Conservation (phyloP, 2,888 invertebrate species). For the Ligdia adustata region DNA sequence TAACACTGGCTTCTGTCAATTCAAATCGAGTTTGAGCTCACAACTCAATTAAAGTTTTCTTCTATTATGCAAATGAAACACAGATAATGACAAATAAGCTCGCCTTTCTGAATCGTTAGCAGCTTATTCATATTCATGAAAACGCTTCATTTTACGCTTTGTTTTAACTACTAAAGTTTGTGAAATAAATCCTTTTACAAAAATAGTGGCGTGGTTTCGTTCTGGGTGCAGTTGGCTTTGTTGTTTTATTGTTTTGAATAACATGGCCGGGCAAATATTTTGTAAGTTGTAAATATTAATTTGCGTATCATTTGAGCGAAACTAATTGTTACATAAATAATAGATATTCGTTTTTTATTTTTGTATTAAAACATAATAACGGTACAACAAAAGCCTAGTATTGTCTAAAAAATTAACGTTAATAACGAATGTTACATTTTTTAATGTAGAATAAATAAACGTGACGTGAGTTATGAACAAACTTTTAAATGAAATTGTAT, state of each 20-base stretch:
- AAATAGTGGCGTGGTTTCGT: neutral
- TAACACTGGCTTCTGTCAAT: conserved; percentile 47
- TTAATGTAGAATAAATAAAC: too few relatives aligned
- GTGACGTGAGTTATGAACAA: too few relatives aligned
- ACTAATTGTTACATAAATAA: neutral
- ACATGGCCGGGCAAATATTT: neutral
- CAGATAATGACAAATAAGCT: conserved; percentile 36
- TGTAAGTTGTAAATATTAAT: neutral
- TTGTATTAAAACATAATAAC: too few relatives aligned
- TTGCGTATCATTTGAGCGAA: neutral
- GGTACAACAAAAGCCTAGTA: too few relatives aligned
- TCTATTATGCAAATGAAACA: conserved; percentile 54
- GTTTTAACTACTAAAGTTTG: conserved; percentile 7
- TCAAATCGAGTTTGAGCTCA: conserved; percentile 46
- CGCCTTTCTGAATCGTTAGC: conserved; percentile 16
- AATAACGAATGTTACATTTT: too few relatives aligned
- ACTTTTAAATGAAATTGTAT: too few relatives aligned
- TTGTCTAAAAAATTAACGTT: too few relatives aligned
- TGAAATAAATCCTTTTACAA: conserved; percentile 1
- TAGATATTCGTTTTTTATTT: neutral
- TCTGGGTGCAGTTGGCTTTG: too few relatives aligned
- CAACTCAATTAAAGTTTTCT: conserved; percentile 59
- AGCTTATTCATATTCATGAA: conserved; percentile 26
- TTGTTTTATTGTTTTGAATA: too few relatives aligned
- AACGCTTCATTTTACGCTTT: conserved; percentile 12